phyloP scores from a whole-genome alignment of 2,888 invertebrate genomes.

The Philaethria dido region DNA sequence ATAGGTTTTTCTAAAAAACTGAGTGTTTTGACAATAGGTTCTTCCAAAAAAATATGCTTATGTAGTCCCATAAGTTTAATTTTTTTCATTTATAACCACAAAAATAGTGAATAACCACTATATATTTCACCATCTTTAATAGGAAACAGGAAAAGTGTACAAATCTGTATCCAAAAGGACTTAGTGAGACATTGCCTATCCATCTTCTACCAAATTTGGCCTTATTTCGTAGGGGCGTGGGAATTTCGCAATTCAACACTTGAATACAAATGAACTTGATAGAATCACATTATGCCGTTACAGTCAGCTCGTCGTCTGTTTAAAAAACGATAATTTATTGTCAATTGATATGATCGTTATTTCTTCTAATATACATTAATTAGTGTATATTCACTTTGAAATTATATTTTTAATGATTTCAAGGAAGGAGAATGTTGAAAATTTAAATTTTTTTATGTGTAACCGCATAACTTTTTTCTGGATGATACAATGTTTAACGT shows the following conservation, averaged over 20 bases:
- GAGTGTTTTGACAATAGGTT: too few relatives aligned
- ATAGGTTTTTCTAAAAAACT: too few relatives aligned
- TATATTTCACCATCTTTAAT: neutral
- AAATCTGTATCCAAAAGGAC: constrained; percentile 1
- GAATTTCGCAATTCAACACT: constrained; percentile 57
- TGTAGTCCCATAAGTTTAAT: too few relatives aligned
- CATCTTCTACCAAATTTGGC: constrained; percentile 19
- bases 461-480: too few relatives aligned
- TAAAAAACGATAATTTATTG: constrained; percentile 35
- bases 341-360: constrained; percentile 28
- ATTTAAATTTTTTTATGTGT: too few relatives aligned
- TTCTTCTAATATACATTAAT: constrained; percentile 5
- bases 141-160: neutral
- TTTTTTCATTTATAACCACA: too few relatives aligned
- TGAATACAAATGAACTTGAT: constrained; percentile 69
- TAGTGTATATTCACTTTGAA: neutral
- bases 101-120: neutral
- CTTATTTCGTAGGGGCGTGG: constrained; percentile 47
- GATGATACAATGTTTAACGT: too few relatives aligned
- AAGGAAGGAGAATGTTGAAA: too few relatives aligned
- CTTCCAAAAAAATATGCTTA: too few relatives aligned
- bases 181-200: neutral
- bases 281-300: constrained; percentile 39
- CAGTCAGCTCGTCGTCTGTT: constrained; percentile 33
- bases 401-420: too few relatives aligned